phyloP scores from a whole-genome alignment of 2,888 invertebrate genomes.

The Chymomyza procnemis region DNA sequence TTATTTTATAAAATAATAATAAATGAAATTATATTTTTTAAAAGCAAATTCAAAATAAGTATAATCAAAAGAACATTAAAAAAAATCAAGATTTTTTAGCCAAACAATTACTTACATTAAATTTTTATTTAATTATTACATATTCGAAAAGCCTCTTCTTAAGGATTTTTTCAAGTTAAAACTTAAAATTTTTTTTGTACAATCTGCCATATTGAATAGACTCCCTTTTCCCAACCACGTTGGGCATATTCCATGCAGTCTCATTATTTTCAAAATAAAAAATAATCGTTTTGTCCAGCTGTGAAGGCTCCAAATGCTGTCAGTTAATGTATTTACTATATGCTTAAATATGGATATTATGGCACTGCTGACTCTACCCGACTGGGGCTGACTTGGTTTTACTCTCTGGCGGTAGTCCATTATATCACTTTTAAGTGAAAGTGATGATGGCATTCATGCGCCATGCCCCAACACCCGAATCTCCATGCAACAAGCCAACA shows the following conservation, averaged over 20 bases:
- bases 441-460: constrained; percentile 70
- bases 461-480: constrained; percentile 7
- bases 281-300: not conserved
- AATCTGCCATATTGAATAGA: not conserved
- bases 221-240: not conserved
- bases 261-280: not conserved
- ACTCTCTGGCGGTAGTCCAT: constrained; percentile 60
- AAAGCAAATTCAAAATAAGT: too few relatives aligned
- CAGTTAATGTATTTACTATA: not conserved
- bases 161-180: too few relatives aligned
- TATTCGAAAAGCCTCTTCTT: too few relatives aligned
- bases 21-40: too few relatives aligned
- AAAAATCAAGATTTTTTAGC: too few relatives aligned
- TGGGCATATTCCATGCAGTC: too few relatives aligned
- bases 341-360: not conserved
- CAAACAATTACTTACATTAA: too few relatives aligned
- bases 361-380: constrained; percentile 22
- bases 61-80: too few relatives aligned
- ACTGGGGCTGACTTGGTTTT: constrained; percentile 36
- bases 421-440: constrained; percentile 75
- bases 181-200: too few relatives aligned
- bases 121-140: too few relatives aligned
- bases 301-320: not conserved
- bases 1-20: too few relatives aligned
- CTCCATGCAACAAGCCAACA: not conserved